Percentiles rank a stretch among this genome's conserved stretches.
phyloP scores from a whole-genome alignment of 2,113 vertebrate species.

The Periophthalmus modestus region DNA sequence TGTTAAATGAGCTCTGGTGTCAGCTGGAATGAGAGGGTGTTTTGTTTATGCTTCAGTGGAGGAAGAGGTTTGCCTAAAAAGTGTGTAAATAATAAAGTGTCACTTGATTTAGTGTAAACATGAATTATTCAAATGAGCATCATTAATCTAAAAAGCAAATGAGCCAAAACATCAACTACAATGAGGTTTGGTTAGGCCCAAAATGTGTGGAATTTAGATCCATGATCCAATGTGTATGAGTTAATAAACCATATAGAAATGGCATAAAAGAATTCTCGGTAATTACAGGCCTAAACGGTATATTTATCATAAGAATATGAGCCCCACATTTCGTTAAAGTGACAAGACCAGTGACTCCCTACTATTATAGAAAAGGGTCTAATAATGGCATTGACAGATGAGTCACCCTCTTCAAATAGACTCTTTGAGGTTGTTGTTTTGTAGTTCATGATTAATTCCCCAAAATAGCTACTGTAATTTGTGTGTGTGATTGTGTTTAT shows the following conservation, averaged over 20 bases:
- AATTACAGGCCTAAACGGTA: too few relatives aligned
- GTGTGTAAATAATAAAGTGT: slow-evolving; percentile 1
- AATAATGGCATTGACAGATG: slow-evolving; percentile 34
- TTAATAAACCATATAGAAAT: too few relatives aligned
- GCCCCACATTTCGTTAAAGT: neutral
- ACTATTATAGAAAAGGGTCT: neutral
- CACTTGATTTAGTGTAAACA: neutral
- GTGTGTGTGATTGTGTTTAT: neutral
- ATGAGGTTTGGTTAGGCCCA: neutral
- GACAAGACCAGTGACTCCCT: neutral
- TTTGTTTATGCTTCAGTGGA: neutral
- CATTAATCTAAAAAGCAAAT: neutral
- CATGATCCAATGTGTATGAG: neutral
- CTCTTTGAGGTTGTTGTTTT: neutral
- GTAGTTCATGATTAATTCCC: neutral
- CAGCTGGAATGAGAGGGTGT: neutral
- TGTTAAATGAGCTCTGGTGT: neutral
- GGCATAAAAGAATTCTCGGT: too few relatives aligned
- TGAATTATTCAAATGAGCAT: neutral
- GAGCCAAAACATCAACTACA: neutral
- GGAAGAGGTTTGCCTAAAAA: neutral
- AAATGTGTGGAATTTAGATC: neutral
- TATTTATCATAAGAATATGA: neutral
- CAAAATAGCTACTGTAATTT: slow-evolving; percentile 2
- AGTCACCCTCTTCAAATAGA: slow-evolving; percentile 51